Evolutionary conservation across 1,140 invertebrate genomes (phyloP).

Genomic region (Artemia franciscana): DNA sequence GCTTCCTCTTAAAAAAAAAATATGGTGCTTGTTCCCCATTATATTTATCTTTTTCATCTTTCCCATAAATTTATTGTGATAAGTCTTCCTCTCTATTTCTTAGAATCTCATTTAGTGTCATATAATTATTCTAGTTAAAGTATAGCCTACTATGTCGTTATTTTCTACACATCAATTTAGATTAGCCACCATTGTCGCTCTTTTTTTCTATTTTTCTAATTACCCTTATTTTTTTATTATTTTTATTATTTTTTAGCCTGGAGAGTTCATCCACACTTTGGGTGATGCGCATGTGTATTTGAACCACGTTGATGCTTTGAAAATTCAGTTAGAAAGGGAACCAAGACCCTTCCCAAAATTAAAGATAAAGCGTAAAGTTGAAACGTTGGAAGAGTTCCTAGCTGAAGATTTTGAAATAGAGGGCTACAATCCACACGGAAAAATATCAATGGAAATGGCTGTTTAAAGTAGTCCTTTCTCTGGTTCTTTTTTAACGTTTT

Average conservation of each 20-base stretch:
- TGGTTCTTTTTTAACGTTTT: too few species aligned
- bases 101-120: too few species aligned
- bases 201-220: neutral
- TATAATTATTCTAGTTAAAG: too few species aligned
- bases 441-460: conserved; percentile 89
- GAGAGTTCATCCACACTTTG: conserved; percentile 86
- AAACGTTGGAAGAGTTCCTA: conserved; percentile 70
- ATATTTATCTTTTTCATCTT: too few species aligned
- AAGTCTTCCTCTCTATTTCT: too few species aligned
- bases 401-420: conserved; percentile 67
- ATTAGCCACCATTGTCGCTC: too few species aligned
- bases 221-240: neutral
- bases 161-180: too few species aligned
- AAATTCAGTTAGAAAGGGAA: conserved; percentile 52
- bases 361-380: conserved; percentile 37
- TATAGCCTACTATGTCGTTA: too few species aligned
- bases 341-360: conserved; percentile 67
- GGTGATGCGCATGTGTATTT: conserved; percentile 91
- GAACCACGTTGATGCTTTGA: conserved; percentile 68
- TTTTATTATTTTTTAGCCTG: conserved; percentile 33
- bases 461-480: too few species aligned
- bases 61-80: too few species aligned
- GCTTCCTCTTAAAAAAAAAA: too few species aligned
- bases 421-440: conserved; percentile 69
- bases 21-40: too few species aligned